Evolutionary conservation across 2,888 invertebrate species (phyloP), one percentile per base, ranked within the genome.

Genomic region (Phlogophora meticulosa): DNA sequence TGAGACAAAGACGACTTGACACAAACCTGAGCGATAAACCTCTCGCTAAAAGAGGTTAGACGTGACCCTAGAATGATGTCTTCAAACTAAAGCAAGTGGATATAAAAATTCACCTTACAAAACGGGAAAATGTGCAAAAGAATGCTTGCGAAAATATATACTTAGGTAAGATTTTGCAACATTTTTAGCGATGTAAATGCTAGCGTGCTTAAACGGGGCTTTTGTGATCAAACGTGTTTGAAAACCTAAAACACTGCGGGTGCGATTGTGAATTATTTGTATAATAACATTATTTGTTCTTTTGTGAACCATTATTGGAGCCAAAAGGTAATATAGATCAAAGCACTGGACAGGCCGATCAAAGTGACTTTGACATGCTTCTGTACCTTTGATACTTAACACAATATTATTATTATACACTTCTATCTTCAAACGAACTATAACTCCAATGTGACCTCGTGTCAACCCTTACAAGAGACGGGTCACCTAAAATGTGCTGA

Each of bases 391-490:
- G 56, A 20, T n/a, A 28, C n/a, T 45, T 22, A 48, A 61, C 34
- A 68, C 49, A 70, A 48, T 58, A 71, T 65, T 65, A 78, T 61
- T 74, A 64, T 58, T 64, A 63, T 72, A 59, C 63, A 78, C 36
- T 52, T 58, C 52, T 62, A 67, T 49, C 68, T 68, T 68, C 64
- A 65, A 62, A 64, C 71, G 64, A 62, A 52, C 42, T 68, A 66
- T 61, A 61, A 74, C 60, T 66, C 52, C 73, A 72, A 24, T 48
- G 78, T 76, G 66, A 76, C 73, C 58, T 43, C 56, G 73, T 58
- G 73, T 66, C 78, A 66, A 78, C 78, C 58, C 61, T 61, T 59
- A 76, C 24, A 66, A 59, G 74, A 76, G 58, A 78, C 46, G 66
- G 77, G 66, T 78, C 78, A 52, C 75, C 62, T 62, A 61, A 65